Percentiles rank a stretch among this genome's conserved stretches.
Evolutionary conservation across 2,797 vertebrate genomes (phyloP).

Genomic region (Petrocephalus schoutedeni): DNA sequence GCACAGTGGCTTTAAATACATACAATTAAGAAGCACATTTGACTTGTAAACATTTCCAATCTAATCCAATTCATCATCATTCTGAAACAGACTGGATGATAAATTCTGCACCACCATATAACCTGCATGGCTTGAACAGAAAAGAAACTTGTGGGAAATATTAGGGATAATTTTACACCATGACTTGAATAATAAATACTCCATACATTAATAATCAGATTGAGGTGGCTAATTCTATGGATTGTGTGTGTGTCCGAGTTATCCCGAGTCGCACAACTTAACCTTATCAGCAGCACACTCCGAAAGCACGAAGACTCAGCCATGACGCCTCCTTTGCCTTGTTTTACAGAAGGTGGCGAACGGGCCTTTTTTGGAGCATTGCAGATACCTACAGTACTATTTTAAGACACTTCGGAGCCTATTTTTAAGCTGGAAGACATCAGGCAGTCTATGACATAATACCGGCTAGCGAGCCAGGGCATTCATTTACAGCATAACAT

Average conservation of each 20-base stretch:
- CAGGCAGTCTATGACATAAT: slow-evolving; percentile 7
- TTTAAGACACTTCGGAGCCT: not conserved
- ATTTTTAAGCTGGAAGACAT: slow-evolving; percentile 3
- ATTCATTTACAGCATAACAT: slow-evolving; percentile 8
- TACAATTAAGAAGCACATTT: not conserved
- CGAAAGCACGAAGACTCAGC: not conserved
- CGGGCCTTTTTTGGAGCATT: not conserved
- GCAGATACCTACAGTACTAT: not conserved
- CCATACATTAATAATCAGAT: slow-evolving; percentile 21
- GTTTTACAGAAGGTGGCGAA: not conserved
- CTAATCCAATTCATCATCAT: not conserved
- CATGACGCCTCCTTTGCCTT: not conserved
- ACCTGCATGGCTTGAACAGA: not conserved
- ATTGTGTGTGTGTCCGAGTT: not conserved
- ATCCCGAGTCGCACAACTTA: not conserved
- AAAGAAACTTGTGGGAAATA: not conserved
- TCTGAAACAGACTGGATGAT: not conserved
- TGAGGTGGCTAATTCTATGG: not conserved
- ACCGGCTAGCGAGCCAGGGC: not conserved
- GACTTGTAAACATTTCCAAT: not conserved
- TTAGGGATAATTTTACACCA: slow-evolving; percentile 3
- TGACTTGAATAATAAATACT: slow-evolving; percentile 20
- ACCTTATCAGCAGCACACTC: not conserved
- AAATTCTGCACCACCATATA: not conserved
- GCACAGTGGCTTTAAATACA: not conserved